Base-by-base conservation (phyloP, 2,888 invertebrate species). In the Meteorus cinctellus region DNA sequence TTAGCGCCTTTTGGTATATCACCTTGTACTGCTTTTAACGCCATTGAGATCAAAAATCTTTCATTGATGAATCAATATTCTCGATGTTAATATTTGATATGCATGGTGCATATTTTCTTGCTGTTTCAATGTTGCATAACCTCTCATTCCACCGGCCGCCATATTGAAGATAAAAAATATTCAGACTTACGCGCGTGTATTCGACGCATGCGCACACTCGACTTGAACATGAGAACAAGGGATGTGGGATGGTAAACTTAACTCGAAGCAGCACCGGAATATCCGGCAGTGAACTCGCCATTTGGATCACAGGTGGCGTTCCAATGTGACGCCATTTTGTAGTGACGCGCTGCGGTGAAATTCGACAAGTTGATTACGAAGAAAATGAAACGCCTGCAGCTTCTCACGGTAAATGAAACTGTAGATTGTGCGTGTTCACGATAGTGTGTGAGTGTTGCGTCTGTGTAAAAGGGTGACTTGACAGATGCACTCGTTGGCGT, bases 1-100 rank as follows among this genome's bases (percentile, higher is more conserved):
- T 94, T 91, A 0, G 94, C 94, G 90, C 92, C 94, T 80, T 90
- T 80, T 0, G 95, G 95, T 48, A 94, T 83, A 5, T 91, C 1
- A 27, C 73, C 68, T 3, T 8, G 62, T 31, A 72, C 55, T 8
- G 19, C 8, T 12, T 24, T 10, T 27, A 80, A 67, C 48, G 80
- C 77, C 80, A 80, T 78, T 45, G 27, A 1, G 2, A 31, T 31
- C 29, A 31, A 62, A 4, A 60, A 60, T 60, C 19, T 27, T 1
- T 5, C 27, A 60, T 27, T 60, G 14, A 60, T 12, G 10, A 27
- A 60, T 14, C 19, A 60, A 12, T 27, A 2, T 12, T 24, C 4
- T 55, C 55, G 19, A 4, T 27, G 14, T 29, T 60, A 34, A 1
- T 8, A 34, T 2, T 34, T 34, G 8, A 6, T 34, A 2, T 34